Percentiles rank a stretch among this genome's conserved stretches.
These are phyloP conservation scores for Psittacula echo DNA, from an alignment of 2,797 vertebrate genomes.

Conservation along the genomic window DNA sequence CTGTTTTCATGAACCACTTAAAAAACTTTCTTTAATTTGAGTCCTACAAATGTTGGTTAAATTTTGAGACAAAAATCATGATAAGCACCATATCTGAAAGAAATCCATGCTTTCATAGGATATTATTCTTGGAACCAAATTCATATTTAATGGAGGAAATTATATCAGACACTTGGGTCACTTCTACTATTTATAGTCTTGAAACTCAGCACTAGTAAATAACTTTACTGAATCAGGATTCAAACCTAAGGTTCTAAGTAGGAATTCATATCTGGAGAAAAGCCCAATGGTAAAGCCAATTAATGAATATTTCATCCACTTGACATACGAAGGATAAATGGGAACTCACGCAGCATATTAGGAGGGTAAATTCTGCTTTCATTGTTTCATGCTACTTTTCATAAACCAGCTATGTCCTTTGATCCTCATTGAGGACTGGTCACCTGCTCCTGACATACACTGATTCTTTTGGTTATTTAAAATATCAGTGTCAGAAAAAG, in stretches of 20 bases:
- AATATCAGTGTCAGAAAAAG: neutral
- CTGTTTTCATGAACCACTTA: neutral
- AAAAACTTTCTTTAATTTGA: neutral
- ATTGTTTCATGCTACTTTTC: neutral
- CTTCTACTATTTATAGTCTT: neutral
- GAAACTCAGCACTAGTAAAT: neutral
- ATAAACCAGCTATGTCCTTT: neutral
- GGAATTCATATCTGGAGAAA: neutral
- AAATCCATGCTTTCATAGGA: neutral
- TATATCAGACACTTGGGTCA: neutral
- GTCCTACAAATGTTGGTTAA: neutral
- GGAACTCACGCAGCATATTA: neutral
- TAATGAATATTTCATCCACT: neutral
- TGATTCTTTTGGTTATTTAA: neutral
- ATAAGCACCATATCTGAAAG: neutral
- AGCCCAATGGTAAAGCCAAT: neutral
- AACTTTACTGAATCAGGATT: neutral
- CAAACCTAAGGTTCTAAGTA: neutral
- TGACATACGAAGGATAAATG: neutral
- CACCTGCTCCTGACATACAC: neutral
- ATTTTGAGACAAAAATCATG: neutral
- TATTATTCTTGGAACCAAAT: neutral
- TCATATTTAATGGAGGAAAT: neutral
- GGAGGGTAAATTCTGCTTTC: neutral
- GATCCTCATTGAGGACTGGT: neutral